Evolutionary conservation across 2,113 vertebrate genomes (phyloP).

Genomic region (Lichenostomus cassidix): DNA sequence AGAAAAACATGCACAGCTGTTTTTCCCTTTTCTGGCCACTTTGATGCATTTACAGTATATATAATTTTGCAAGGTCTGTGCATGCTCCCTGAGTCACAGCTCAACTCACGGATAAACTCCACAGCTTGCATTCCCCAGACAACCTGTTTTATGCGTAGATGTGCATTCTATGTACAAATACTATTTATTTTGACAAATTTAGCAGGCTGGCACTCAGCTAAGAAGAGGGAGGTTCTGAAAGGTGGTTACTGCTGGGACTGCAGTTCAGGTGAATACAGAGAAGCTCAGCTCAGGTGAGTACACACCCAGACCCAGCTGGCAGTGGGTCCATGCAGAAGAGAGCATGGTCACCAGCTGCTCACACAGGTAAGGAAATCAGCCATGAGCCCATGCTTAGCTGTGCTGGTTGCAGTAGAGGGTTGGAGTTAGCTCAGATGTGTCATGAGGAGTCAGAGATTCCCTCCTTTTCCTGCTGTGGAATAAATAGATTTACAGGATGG

Average conservation of each 20-base stretch:
- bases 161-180: background rate
- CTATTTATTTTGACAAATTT: background rate
- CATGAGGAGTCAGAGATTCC: background rate
- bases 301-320: background rate
- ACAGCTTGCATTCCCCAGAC: background rate
- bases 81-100: background rate
- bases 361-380: background rate
- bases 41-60: background rate
- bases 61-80: background rate
- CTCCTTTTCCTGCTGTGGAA: background rate
- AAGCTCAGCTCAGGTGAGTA: background rate
- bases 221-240: background rate
- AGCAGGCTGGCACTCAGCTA: background rate
- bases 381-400: background rate
- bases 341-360: accelerated
- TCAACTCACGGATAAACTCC: background rate
- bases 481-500: background rate
- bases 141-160: background rate
- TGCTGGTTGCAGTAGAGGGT: background rate
- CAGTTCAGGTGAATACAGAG: background rate
- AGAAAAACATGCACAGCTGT: constrained; percentile 6
- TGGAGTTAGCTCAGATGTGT: background rate
- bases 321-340: background rate
- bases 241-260: background rate
- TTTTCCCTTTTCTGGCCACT: constrained; percentile 20